These are phyloP conservation scores for Zelleria hepariella DNA, from an alignment of 2,888 invertebrate species.

Conservation along the genomic window DNA sequence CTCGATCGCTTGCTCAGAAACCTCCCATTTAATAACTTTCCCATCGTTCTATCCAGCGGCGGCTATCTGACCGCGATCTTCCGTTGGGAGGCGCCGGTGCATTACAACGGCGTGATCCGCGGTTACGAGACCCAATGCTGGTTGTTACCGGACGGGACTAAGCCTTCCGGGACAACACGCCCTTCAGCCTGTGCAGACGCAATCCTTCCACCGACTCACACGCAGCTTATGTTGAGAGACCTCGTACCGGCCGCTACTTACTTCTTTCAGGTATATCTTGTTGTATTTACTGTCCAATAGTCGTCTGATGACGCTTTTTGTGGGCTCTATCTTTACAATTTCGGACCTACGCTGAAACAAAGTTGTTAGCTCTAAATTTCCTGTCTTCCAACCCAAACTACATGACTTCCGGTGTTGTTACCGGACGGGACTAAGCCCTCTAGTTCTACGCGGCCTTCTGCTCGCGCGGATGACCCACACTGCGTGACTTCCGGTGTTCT, in stretches of 20 bases:
- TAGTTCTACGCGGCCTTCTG: no score
- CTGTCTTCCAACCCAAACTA: no score
- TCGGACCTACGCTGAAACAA: no score
- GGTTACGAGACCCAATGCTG: constrained; percentile 83
- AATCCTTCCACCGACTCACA: constrained; percentile 55
- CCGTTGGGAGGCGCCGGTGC: constrained; percentile 85
- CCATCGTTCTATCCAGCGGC: constrained; percentile 24
- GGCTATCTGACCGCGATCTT: constrained; percentile 74
- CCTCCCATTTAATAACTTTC: no score
- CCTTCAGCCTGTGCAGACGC: constrained; percentile 70
- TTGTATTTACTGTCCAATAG: not conserved
- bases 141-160: constrained; percentile 43
- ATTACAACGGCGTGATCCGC: constrained; percentile 80
- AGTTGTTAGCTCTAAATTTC: no score
- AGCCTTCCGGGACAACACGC: constrained; percentile 29
- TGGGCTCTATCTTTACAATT: no score
- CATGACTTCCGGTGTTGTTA: no score
- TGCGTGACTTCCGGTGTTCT: no score
- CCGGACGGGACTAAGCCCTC: no score
- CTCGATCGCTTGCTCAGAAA: no score
- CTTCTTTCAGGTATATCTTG: constrained; percentile 71
- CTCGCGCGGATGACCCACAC: no score
- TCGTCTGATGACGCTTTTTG: no score
- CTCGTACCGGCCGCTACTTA: constrained; percentile 76
- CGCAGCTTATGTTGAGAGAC: constrained; percentile 71